Evolutionary conservation across 2,797 vertebrate species (phyloP), one percentile per base, ranked within the genome.

Genomic region (Manis crassicaudata): DNA sequence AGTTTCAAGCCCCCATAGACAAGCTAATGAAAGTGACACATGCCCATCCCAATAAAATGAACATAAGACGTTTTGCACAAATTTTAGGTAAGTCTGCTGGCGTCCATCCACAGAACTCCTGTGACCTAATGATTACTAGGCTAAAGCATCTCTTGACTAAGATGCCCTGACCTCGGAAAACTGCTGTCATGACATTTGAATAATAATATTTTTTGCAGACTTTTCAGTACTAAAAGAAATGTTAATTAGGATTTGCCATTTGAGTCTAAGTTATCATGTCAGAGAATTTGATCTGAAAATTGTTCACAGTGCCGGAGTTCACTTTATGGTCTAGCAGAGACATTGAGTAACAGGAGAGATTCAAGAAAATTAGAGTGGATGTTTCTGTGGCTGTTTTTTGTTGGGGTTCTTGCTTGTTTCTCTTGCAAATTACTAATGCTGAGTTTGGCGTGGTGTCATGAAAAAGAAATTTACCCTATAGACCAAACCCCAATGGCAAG

Each of bases 401-500:
- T 56, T 68, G 63, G 23, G 7, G n/a, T 85, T 87, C 0, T 93
- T 80, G 54, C 62, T 68, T 89, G 7, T 75, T 94, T 96, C 80
- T 88, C 63, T 88, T 32, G 29, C 20, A 80, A 82, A n/a, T 97
- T 76, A 89, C 17, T 37, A 63, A 1, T 9, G 32, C 58, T 67
- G 72, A 95, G 81, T 96, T 88, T 60, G 92, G 52, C 58, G 12
- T 21, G 54, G 7, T 91, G 13, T 88, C 37, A 35, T 76, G 35
- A 92, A 79, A 95, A 89, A 63, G 40, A 81, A 93, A 95, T 95
- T 86, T 62, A 88, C 72, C 16, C 63, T 46, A 63, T 29, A 92
- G 63, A 88, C 40, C 5, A 91, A 97, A 94, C 76, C 25, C 14
- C 86, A 54, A 50, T 20, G 81, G 21, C 37, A 62, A 86, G 80